Percentiles rank a stretch among this genome's conserved stretches.
Conservation (phyloP, 2,797 vertebrate genomes). For the Galago senegalensis region DNA sequence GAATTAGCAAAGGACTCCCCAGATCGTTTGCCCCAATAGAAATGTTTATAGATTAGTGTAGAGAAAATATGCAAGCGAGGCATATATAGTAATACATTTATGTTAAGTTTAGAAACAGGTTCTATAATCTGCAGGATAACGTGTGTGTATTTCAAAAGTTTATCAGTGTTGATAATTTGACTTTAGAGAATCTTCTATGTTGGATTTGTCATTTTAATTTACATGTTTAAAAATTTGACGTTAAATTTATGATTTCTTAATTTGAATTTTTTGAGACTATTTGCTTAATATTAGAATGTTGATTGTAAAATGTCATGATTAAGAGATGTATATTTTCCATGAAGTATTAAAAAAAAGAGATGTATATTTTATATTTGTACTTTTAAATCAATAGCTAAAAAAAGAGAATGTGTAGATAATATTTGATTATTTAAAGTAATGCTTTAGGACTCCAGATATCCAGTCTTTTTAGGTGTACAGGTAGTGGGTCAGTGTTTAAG, state of each 20-base stretch:
- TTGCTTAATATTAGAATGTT: slow-evolving; percentile 35
- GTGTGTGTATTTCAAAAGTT: not conserved
- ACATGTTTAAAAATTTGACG: slow-evolving; percentile 19
- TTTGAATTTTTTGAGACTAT: not conserved
- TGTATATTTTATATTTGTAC: not conserved
- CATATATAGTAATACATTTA: not conserved
- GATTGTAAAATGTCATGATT: not conserved
- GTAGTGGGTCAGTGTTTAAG: not conserved
- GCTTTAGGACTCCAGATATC: not conserved
- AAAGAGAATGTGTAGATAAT: not conserved
- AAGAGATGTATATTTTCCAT: not conserved
- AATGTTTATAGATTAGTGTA: not conserved
- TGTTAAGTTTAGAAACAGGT: not conserved
- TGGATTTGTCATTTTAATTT: slow-evolving; percentile 7
- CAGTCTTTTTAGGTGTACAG: not conserved
- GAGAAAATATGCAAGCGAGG: not conserved
- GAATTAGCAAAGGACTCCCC: not conserved
- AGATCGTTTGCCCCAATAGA: not conserved
- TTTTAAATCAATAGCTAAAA: slow-evolving; percentile 3
- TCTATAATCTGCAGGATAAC: not conserved
- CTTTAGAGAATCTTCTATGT: not conserved
- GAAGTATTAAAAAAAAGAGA: too few relatives aligned
- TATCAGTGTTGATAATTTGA: slow-evolving; percentile 29
- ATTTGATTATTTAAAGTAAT: not conserved
- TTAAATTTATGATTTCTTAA: slow-evolving; percentile 27